Base-by-base conservation (phyloP, 2,113 vertebrate species). In the Carlito syrichta region DNA sequence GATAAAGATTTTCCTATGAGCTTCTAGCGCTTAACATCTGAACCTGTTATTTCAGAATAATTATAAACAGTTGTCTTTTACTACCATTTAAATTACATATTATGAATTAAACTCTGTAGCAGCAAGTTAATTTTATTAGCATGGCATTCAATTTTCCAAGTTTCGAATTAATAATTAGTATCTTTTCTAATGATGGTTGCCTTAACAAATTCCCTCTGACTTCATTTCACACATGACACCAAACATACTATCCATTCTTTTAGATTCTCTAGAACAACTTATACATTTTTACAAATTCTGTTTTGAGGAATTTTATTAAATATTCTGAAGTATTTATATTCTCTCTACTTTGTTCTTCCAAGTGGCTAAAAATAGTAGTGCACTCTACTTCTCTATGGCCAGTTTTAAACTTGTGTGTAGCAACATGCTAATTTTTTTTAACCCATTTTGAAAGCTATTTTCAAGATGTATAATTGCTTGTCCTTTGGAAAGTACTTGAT, bases 361-460 rank as follows among this genome's bases (percentile, higher is more conserved):
- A 54, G 58, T 83, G 56, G 13, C 27, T 85, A 91, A 88, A 88
- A 85, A 85, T 84, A 30, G 38, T 50, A 96, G 52, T 32, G 6
- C 8, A 32, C 8, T 54, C 40, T 40, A 88, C 19, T 90, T 94
- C 50, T 76, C 63, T 63, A 43, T 91, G 56, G 62, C 43, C 14
- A 62, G 30, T 35, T 87, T 93, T 77, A 86, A 96, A 81, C 8
- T 4, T 86, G 2, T 9, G 89, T 52, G 40, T 94, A 50, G 48
- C 52, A 68, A 69, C 56, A 96, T 45, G 35, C 30, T 63, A 74
- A 12, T 84, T 38, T 89, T 79, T 91, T 27, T n/a, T n/a, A n/a
- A n/a, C 23, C 40, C 58, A 89, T 94, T 95, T 89, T 92, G 69
- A 95, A 83, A 91, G 62, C 12, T 95, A 63, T 96, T 97, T 94